Base-by-base conservation (phyloP, 2,888 invertebrate genomes). In the Ctena decussata region DNA sequence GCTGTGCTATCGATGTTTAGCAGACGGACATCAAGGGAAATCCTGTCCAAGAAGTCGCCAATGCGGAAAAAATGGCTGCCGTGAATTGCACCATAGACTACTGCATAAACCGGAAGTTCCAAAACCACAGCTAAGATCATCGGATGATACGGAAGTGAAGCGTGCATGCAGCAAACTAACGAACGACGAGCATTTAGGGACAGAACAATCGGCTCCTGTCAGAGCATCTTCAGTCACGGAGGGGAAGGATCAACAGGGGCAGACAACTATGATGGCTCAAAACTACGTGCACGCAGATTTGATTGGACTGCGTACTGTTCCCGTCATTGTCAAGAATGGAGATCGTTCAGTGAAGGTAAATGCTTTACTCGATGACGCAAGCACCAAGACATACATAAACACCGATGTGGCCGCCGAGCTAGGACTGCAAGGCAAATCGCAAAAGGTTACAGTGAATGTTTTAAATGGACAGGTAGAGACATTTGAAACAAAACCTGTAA, bases 1-100 rank as follows among this genome's bases (percentile, higher is more conserved):
- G 18, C 57, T 81, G 15, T 85, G 85, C 41, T 85, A 75, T 65
- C 35, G 78, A 0, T 85, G 85, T 32, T 44, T 85, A 35, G 65
- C 75, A 24, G 49, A 46, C 39, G 35, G 49, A 27, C 85, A 85
- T 72, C 3, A 12, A 6, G 85, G 82, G 0, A 46, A 27, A 39
- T 24, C 65, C 1, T 85, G 81, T 49, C 57, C 18, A 46, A 57
- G 76, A 44, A 32, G 44, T 12, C 44, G 35, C 24, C 3, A 32
- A 12, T 78, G 83, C 27, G 79, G 79, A 0, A 41, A 70, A 18
- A 44, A 79, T 75, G 73, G 73, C 24, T 84, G 80, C 41, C 8
- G n/a, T n/a, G n/a, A n/a, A n/a, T n/a, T n/a, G n/a, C n/a, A n/a
- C n/a, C 0, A n/a, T 73, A 70, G 35, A 74, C 37, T 84, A 8